A percentile compares a stretch with the other conserved stretches of the same genome.
Evolutionary conservation across 1,140 invertebrate species (phyloP).

Genomic region (Magallana ariakensis): DNA sequence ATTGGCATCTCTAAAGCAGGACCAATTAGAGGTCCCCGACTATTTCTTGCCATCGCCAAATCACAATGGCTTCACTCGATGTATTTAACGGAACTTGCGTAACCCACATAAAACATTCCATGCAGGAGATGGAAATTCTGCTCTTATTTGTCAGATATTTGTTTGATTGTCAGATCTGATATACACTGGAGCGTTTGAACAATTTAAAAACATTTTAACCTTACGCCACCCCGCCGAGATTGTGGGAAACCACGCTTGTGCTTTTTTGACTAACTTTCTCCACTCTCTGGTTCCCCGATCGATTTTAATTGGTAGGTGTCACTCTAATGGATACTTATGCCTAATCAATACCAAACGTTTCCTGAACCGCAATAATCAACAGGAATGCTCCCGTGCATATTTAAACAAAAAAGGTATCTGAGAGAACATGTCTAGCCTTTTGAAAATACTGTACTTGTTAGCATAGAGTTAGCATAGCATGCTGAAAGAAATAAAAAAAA

Average conservation of each 20-base stretch:
- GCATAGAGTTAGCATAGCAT: too few relatives aligned
- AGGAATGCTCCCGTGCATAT: too few relatives aligned
- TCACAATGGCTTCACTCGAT: conserved; percentile 16
- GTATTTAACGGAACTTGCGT: conserved; percentile 26
- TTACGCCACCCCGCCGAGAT: conserved; percentile 15
- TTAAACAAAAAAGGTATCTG: too few relatives aligned
- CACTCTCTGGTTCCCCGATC: background rate
- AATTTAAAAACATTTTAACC: conserved; percentile 36
- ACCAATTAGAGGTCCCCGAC: background rate
- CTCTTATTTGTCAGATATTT: conserved; percentile 23
- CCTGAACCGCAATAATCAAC: too few relatives aligned
- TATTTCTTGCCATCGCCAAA: background rate
- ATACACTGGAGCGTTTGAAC: conserved; percentile 20
- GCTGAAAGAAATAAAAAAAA: too few relatives aligned
- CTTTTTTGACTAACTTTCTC: background rate
- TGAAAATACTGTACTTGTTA: too few relatives aligned
- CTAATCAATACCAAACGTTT: too few relatives aligned
- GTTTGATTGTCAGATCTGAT: conserved; percentile 27
- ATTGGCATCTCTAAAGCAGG: background rate
- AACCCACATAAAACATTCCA: background rate
- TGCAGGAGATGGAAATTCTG: background rate
- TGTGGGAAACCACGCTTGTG: conserved; percentile 21
- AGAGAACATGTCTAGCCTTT: too few relatives aligned
- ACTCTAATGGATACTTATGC: background rate
- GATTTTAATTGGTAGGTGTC: background rate